Evolutionary conservation across 2,888 invertebrate species (phyloP).

Genomic region (Panopea generosa): DNA sequence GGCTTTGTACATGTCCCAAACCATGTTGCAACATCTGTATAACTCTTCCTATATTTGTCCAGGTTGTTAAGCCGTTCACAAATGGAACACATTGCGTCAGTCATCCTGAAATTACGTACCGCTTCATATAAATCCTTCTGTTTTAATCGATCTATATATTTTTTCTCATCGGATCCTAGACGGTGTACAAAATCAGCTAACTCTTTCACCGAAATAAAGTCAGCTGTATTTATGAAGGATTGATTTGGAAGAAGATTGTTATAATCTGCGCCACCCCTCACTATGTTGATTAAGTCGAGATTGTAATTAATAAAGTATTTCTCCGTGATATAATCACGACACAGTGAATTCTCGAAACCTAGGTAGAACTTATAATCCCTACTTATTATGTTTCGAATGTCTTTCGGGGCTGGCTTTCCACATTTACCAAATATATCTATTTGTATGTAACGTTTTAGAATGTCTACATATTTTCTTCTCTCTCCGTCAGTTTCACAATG

Average conservation of each 20-base stretch:
- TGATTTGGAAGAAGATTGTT: conserved; percentile 72
- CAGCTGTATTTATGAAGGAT: conserved; percentile 80
- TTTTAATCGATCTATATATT: conserved; percentile 36
- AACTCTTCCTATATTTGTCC: conserved; percentile 28
- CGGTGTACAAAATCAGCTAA: conserved; percentile 25
- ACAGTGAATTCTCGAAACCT: conserved; percentile 71
- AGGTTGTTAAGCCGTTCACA: conserved; percentile 52
- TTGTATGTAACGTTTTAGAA: conserved; percentile 23
- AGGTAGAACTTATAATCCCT: conserved; percentile 68
- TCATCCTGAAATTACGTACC: background rate
- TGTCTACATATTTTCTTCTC: conserved; percentile 45
- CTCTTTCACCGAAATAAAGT: conserved; percentile 71
- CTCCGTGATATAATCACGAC: conserved; percentile 71
- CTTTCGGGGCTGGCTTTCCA: background rate
- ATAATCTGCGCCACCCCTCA: conserved; percentile 79
- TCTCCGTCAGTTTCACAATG: conserved; percentile 55
- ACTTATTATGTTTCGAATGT: conserved; percentile 31
- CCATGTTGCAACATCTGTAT: conserved; percentile 20
- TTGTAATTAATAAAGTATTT: conserved; percentile 62
- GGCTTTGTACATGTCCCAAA: conserved; percentile 16
- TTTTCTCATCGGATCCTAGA: conserved; percentile 28
- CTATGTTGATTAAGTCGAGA: conserved; percentile 45
- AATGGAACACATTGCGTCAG: conserved; percentile 30
- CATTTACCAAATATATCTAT: conserved; percentile 42
- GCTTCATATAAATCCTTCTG: conserved; percentile 26